Base-by-base conservation (phyloP, 2,797 vertebrate species). In the Chelidonichthys spinosus region DNA sequence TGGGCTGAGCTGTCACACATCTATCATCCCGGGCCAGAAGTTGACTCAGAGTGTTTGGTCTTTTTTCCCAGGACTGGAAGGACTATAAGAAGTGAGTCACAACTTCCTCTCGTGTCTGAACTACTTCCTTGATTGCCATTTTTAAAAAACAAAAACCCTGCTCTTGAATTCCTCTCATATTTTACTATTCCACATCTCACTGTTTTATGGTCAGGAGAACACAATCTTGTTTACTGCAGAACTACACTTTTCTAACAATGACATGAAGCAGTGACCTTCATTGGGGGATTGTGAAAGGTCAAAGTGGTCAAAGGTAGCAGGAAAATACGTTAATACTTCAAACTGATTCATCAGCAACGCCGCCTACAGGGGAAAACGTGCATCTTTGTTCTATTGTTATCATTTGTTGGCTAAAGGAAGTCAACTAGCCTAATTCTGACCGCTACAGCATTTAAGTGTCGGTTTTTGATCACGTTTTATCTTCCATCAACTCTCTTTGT, bases 81-180 rank as follows among this genome's bases (percentile, higher is more conserved):
- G 4, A 52, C 33, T 72, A 43, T 2, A 18, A 65, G 8, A 59
- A 50, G 32, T 43, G 56, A 78, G 49, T 76, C 76, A 65, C 32
- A 63, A 43, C 61, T 69, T 76, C 69, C 62, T 64, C 47, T 70
- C 2, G 2, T 40, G 61, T 71, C 65, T 73, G 11, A 55, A 56
- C n/a, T 0, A 0, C 40, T 56, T 80, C 1, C 50, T 63, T n/a
- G 11, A 67, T 35, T 42, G 7, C 11, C 3, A 3, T 35, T 3
- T 61, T 25, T 5, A 4, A 13, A 63, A 39, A 10, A 7, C 25
- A 55, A 33, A 58, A 37, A 63, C 25, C 7, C 3, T 25, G 25
- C 25, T 25, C 25, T 25, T 25, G 25, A 47, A 15, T 50, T 35
- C 54, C 37, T 32, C 40, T 58, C 2, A 2, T 40, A n/a, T 78